A percentile compares a stretch with the other conserved stretches of the same genome.
phyloP scores from a whole-genome alignment of 1,140 invertebrate genomes.

The Camponotus vicinus region DNA sequence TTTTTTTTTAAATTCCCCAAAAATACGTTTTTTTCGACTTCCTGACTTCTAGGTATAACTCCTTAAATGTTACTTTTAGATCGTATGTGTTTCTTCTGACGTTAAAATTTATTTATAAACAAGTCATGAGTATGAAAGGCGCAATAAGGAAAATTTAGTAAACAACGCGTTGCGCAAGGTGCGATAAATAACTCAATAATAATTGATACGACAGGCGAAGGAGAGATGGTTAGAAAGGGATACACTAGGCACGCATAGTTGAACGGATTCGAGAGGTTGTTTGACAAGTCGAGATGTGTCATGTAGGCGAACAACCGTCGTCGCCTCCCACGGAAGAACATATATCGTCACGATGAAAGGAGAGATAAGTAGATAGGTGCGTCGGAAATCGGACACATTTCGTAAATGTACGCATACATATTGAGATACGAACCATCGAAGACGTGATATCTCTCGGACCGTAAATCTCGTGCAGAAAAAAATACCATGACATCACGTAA shows the following conservation, averaged over 20 bases:
- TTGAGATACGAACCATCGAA: background rate
- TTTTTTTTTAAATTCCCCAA: too few species aligned
- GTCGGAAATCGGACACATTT: constrained; percentile 49
- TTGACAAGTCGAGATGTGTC: constrained; percentile 72
- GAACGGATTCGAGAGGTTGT: constrained; percentile 65
- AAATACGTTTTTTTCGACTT: too few species aligned
- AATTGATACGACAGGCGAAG: constrained; percentile 49
- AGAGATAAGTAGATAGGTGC: constrained; percentile 62
- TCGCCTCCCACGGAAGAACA: constrained; percentile 68
- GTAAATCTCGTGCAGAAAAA: constrained; percentile 13
- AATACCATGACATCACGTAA: background rate
- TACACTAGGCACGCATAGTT: constrained; percentile 12
- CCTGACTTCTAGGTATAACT: too few species aligned
- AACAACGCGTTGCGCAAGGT: constrained; percentile 57
- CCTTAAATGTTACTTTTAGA: constrained; percentile 26
- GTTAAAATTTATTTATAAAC: constrained; percentile 42
- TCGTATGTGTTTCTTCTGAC: constrained; percentile 8
- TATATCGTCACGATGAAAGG: background rate
- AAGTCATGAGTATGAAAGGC: background rate
- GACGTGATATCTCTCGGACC: constrained; percentile 1
- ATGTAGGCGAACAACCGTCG: constrained; percentile 77
- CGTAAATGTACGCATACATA: background rate
- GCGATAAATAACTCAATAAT: constrained; percentile 71
- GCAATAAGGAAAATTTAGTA: constrained; percentile 1
- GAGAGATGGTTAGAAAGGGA: constrained; percentile 6